These are phyloP conservation scores for Anguilla anguilla DNA, from an alignment of 2,797 vertebrate genomes.

Conservation along the genomic window DNA sequence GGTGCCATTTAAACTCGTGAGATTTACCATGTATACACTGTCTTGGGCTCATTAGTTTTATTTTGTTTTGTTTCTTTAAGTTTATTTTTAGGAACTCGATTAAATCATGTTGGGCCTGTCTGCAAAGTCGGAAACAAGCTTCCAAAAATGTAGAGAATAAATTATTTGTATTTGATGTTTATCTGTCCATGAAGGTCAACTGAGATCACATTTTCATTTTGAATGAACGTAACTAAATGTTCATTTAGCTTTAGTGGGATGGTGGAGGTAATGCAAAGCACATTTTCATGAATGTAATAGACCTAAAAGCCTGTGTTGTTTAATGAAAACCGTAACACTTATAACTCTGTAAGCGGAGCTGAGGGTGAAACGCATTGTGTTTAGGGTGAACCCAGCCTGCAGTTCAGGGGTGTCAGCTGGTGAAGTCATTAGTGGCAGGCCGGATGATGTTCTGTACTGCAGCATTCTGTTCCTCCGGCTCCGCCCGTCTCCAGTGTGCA, in stretches of 20 bases:
- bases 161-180: background rate
- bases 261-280: background rate
- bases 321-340: background rate
- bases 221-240: background rate
- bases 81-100: background rate
- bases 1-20: background rate
- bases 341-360: background rate
- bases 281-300: background rate
- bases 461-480: background rate
- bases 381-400: background rate
- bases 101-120: background rate
- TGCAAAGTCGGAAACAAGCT: background rate
- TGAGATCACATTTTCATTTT: background rate
- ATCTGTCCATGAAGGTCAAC: background rate
- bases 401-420: conserved; percentile 51
- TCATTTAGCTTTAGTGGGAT: background rate
- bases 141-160: background rate
- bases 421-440: conserved; percentile 52
- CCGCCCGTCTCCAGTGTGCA: background rate
- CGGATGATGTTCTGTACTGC: background rate
- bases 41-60: background rate
- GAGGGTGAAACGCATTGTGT: background rate
- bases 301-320: background rate
- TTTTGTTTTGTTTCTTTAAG: conserved; percentile 5
- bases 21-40: background rate